Percentiles rank a stretch among this genome's conserved stretches.
phyloP scores from a whole-genome alignment of 2,888 invertebrate genomes.

The Tetragonisca angustula region DNA sequence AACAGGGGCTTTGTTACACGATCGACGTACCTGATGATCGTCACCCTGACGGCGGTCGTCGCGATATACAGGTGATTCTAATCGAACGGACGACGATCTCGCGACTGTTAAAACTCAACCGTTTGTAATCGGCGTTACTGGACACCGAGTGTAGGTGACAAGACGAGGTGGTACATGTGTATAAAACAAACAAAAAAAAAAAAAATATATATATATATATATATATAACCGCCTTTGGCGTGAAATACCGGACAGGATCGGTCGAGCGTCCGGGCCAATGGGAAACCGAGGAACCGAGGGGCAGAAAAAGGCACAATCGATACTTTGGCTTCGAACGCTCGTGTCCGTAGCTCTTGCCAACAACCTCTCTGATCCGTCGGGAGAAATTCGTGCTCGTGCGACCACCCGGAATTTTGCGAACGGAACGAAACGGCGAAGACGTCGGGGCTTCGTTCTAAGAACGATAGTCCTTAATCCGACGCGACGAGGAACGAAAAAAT shows the following conservation, averaged over 20 bases:
- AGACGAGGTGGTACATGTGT: constrained; percentile 54
- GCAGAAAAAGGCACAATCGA: constrained; percentile 37
- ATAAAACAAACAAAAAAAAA: constrained; percentile 37
- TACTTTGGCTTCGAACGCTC: constrained; percentile 66
- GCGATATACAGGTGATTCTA: constrained; percentile 83
- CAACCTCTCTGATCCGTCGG: constrained; percentile 68
- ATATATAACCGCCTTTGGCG: constrained; percentile 54
- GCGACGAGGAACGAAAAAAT: constrained; percentile 12
- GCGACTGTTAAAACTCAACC: constrained; percentile 55
- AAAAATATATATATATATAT: constrained; percentile 31
- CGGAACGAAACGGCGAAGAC: too few species aligned
- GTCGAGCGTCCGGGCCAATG: constrained; percentile 49
- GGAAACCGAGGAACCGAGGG: not conserved
- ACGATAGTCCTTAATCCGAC: constrained; percentile 16
- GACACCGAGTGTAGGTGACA: constrained; percentile 52
- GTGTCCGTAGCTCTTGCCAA: constrained; percentile 71
- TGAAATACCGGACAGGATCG: constrained; percentile 50
- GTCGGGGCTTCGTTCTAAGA: not conserved
- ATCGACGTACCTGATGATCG: constrained; percentile 77
- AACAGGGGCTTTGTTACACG: constrained; percentile 78
- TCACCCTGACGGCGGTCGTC: constrained; percentile 73
- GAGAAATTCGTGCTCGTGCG: constrained; percentile 70
- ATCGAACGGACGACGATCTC: constrained; percentile 61
- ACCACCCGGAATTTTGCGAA: constrained; percentile 27
- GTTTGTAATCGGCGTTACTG: constrained; percentile 48